These are phyloP conservation scores for Heliconius ismenius DNA, from an alignment of 2,888 invertebrate species.

Conservation along the genomic window DNA sequence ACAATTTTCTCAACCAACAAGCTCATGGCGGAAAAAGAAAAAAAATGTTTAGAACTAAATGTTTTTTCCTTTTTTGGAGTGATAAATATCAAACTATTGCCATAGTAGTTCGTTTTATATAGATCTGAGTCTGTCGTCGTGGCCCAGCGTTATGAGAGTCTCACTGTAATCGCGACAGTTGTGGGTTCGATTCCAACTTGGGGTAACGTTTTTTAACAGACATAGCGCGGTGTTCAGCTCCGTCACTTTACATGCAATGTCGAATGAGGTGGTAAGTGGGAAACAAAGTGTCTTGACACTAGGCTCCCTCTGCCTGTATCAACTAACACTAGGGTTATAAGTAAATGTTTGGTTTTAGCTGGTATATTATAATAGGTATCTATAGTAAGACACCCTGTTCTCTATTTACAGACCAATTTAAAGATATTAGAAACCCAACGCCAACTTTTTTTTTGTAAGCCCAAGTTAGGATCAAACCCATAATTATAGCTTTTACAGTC, in stretches of 20 bases:
- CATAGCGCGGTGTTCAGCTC: neutral
- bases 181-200: neutral
- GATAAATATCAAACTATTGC: constrained; percentile 16
- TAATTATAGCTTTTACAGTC: neutral
- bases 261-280: neutral
- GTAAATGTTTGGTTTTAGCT: no score
- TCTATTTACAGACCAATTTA: neutral
- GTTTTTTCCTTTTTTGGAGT: neutral
- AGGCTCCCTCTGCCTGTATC: neutral
- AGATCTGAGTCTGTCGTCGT: constrained; percentile 1
- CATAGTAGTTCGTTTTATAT: constrained; percentile 1
- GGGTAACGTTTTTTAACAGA: neutral
- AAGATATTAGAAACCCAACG: neutral
- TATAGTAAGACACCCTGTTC: no score
- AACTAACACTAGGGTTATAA: neutral
- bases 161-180: neutral
- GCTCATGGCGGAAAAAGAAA: constrained; percentile 13
- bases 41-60: constrained; percentile 6
- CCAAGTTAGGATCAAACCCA: neutral
- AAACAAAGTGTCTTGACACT: no score
- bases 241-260: no score
- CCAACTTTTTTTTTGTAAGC: neutral
- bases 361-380: no score
- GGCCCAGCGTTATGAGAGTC: neutral
- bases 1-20: constrained; percentile 33